A percentile compares a stretch with the other conserved stretches of the same genome.
phyloP scores from a whole-genome alignment of 2,113 vertebrate species.

The Anser cygnoides region DNA sequence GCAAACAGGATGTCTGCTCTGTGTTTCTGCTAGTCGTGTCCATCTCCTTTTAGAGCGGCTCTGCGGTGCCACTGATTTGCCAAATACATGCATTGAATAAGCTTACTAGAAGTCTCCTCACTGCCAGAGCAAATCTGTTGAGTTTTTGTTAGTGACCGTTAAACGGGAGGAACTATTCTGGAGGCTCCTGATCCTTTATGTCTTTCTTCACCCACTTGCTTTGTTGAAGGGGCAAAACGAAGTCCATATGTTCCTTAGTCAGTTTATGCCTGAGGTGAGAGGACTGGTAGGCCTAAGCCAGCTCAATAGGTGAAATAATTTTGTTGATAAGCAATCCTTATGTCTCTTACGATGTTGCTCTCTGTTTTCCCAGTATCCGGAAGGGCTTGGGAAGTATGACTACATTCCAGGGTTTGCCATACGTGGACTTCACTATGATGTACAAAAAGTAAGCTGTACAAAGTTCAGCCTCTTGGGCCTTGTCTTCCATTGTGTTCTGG shows the following conservation, averaged over 20 bases:
- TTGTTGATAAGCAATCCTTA: not conserved
- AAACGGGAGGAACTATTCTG: not conserved
- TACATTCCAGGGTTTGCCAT: slow-evolving; percentile 84
- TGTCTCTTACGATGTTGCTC: not conserved
- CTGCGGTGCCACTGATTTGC: not conserved
- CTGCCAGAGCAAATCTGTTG: not conserved
- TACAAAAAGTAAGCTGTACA: slow-evolving; percentile 78
- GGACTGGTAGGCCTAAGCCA: not conserved
- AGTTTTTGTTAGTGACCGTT: not conserved
- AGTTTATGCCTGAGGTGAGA: not conserved
- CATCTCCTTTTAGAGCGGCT: not conserved
- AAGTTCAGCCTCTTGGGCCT: not conserved
- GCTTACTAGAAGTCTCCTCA: not conserved
- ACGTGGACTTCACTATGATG: slow-evolving; percentile 84
- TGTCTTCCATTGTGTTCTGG: not conserved
- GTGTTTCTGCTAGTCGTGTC: not conserved
- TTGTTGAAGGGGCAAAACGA: not conserved
- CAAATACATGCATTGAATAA: not conserved
- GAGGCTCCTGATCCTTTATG: not conserved
- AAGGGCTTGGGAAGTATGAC: slow-evolving; percentile 80
- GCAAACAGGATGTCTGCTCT: not conserved
- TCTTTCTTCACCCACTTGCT: not conserved
- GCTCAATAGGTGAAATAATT: not conserved
- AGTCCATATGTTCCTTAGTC: not conserved
- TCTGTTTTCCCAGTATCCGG: slow-evolving; percentile 77